These are phyloP conservation scores for Melanerpes aurifrons DNA, from an alignment of 2,113 vertebrate species.

Conservation along the genomic window DNA sequence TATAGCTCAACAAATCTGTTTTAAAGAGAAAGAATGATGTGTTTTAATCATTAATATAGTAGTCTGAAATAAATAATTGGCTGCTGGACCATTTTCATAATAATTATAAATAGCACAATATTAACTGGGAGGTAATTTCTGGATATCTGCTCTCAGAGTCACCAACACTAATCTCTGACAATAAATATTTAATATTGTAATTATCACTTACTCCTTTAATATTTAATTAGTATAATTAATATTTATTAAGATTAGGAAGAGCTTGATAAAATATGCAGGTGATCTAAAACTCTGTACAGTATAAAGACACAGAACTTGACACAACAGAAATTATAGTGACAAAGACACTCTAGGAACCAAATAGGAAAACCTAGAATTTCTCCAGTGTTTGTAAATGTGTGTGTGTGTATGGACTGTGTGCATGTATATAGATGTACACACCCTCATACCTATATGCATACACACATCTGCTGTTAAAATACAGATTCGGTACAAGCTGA, in stretches of 20 bases:
- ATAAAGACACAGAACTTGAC: background rate
- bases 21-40: background rate
- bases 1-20: background rate
- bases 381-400: background rate
- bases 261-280: conserved; percentile 15
- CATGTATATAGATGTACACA: background rate
- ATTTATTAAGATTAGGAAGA: conserved; percentile 25
- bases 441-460: background rate
- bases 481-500: background rate
- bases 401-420: background rate
- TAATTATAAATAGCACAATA: conserved; percentile 17
- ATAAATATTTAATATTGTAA: conserved; percentile 57
- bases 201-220: conserved; percentile 5
- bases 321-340: background rate
- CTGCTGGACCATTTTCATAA: conserved; percentile 8
- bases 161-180: background rate
- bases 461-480: background rate
- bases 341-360: background rate
- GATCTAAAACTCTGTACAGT: background rate
- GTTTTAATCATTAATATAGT: background rate
- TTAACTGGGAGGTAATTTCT: conserved; percentile 29
- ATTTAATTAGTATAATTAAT: conserved; percentile 48
- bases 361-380: background rate
- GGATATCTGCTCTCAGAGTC: background rate
- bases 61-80: background rate